Evolutionary conservation across 2,888 invertebrate species (phyloP).

Genomic region (Netelia melanura): DNA sequence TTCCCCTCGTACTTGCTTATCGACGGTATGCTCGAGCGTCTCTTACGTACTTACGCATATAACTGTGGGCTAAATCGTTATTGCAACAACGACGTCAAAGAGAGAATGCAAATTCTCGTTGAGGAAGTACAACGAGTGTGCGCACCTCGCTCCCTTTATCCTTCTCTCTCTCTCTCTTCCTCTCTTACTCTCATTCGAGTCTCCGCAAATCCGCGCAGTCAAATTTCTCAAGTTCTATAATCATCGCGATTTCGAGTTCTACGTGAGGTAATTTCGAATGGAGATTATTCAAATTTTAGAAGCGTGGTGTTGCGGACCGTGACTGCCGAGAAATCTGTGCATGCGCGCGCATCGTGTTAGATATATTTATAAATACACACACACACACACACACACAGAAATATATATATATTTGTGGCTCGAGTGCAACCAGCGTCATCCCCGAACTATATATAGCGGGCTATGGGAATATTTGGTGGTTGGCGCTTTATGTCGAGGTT

Average conservation of each 20-base stretch:
- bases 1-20: conserved; percentile 1
- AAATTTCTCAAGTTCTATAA: conserved; percentile 80
- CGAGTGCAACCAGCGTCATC: neutral
- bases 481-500: conserved; percentile 71
- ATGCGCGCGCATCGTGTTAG: neutral
- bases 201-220: conserved; percentile 59
- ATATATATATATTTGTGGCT: neutral
- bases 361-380: neutral
- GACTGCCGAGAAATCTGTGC: conserved; percentile 41
- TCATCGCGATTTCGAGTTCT: conserved; percentile 79
- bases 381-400: neutral
- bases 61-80: conserved; percentile 22
- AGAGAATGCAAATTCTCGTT: neutral
- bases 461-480: conserved; percentile 71
- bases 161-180: conserved; percentile 23
- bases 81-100: conserved; percentile 39
- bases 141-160: conserved; percentile 4
- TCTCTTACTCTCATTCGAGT: conserved; percentile 11
- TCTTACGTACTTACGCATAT: neutral
- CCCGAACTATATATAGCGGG: neutral
- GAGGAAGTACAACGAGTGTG: conserved; percentile 6
- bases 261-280: conserved; percentile 81
- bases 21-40: neutral
- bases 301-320: conserved; percentile 64
- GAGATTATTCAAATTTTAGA: conserved; percentile 79